Evolutionary conservation across 1,140 invertebrate genomes (phyloP).

Genomic region (Apis laboriosa): DNA sequence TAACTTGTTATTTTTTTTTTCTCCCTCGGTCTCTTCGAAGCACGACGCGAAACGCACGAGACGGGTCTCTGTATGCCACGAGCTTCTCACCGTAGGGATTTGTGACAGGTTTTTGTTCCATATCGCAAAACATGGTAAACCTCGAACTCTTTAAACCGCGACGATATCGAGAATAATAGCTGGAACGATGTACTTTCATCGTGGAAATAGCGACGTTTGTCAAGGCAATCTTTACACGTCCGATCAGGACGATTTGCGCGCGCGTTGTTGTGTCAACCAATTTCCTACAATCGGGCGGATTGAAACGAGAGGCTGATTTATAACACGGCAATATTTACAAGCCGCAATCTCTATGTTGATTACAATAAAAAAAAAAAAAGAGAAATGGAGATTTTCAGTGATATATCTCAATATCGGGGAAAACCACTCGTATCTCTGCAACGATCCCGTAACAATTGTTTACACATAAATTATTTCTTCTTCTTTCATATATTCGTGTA

Average conservation of each 20-base stretch:
- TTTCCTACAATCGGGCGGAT: not conserved
- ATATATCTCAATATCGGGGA: not conserved
- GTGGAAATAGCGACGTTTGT: not conserved
- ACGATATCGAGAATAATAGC: not conserved
- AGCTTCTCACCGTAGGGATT: constrained; percentile 11
- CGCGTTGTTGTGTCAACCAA: not conserved
- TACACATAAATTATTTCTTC: not conserved
- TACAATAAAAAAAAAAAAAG: not conserved
- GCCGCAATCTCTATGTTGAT: not conserved
- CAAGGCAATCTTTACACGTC: constrained; percentile 7
- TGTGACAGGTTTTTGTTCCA: not conserved
- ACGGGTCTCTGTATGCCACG: not conserved
- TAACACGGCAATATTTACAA: constrained; percentile 10
- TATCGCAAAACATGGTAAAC: not conserved
- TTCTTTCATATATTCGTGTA: not conserved
- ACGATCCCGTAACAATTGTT: not conserved
- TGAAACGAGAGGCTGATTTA: constrained; percentile 10
- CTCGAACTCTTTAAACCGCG: not conserved
- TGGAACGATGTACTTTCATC: constrained; percentile 1
- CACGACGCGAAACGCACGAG: not conserved
- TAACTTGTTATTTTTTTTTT: not conserved
- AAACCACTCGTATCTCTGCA: not conserved
- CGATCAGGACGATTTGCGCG: not conserved
- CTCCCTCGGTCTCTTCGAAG: not conserved
- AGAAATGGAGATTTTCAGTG: not conserved